Base-by-base conservation (phyloP, 1,140 invertebrate genomes). In the Atta cephalotes region DNA sequence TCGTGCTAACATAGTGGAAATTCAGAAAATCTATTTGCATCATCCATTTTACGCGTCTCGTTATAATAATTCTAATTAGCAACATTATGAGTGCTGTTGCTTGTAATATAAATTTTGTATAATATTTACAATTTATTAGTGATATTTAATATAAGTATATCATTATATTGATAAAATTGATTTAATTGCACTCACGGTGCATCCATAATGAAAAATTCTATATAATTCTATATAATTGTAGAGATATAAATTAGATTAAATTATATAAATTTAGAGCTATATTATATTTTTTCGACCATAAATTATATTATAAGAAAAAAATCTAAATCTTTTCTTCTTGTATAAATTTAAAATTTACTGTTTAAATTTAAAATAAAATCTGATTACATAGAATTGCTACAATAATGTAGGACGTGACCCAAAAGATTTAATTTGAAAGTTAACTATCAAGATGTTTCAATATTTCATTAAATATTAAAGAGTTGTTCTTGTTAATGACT, bases 51-150 rank as follows among this genome's bases (percentile, higher is more conserved):
- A 58, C 72, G 66, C 60, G 62, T 66, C 62, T 89, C 88, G 66
- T 87, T 90, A 89, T 76, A 25, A 25, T 63, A 78, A 89, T 87
- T 90, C 66, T 74, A 89, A 90, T 89, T 89, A 90, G 63, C 56
- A n/a, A 63, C 28, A 31, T 10, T 45, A 39, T 31, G 58, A 68
- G 28, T 53, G 45, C 63, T 25, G 39, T 45, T 45, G 39, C 60
- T 28, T 14, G 49, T 28, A 6, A 18, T 16, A 72, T 58, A 79
- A 80, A 85, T 87, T 86, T 76, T 89, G 71, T 76, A 58, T 63
- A 78, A 81, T 89, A 89, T 78, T 89, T 87, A 25, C 63, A 71
- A 56, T 78, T 87, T 82, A 89, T 87, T 89, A 87, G 71, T 58
- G 60, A 77, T 14, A 14, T 60, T 72, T n/a, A 14, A 16, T 82